Evolutionary conservation across 2,797 vertebrate species (phyloP).

Genomic region (Kryptopterus vitreolus): DNA sequence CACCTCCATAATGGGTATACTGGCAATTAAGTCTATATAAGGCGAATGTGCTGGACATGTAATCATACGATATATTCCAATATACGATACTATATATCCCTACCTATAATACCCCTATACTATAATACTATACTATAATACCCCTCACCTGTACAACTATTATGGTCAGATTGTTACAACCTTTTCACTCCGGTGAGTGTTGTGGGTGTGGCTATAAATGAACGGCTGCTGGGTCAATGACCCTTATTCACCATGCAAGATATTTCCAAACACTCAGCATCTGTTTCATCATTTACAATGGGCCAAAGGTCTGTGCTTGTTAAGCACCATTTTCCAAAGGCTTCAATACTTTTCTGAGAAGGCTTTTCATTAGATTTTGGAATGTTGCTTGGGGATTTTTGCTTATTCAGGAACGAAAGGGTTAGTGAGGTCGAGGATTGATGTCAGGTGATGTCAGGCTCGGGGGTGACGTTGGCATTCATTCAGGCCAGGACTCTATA

Average conservation of each 20-base stretch:
- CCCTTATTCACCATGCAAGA: neutral
- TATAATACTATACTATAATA: neutral
- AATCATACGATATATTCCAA: too few relatives aligned
- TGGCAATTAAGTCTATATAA: neutral
- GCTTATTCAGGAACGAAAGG: neutral
- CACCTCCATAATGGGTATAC: neutral
- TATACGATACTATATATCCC: too few relatives aligned
- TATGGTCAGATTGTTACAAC: neutral
- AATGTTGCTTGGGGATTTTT: neutral
- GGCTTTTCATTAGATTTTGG: neutral
- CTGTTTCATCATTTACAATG: neutral
- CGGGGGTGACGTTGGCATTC: neutral
- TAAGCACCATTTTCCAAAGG: neutral
- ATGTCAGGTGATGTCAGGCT: neutral
- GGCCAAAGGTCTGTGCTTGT: neutral
- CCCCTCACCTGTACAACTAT: neutral
- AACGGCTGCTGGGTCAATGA: constrained; percentile 1
- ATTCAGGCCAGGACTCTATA: neutral
- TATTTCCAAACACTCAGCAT: neutral
- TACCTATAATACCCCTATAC: too few relatives aligned
- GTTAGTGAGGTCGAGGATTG: neutral
- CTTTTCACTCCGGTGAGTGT: neutral
- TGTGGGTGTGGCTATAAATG: neutral
- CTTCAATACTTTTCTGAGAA: neutral
- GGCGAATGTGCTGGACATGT: neutral